Evolutionary conservation across 2,797 vertebrate species (phyloP), one percentile per base, ranked within the genome.

Genomic region (Anas bahamensis): DNA sequence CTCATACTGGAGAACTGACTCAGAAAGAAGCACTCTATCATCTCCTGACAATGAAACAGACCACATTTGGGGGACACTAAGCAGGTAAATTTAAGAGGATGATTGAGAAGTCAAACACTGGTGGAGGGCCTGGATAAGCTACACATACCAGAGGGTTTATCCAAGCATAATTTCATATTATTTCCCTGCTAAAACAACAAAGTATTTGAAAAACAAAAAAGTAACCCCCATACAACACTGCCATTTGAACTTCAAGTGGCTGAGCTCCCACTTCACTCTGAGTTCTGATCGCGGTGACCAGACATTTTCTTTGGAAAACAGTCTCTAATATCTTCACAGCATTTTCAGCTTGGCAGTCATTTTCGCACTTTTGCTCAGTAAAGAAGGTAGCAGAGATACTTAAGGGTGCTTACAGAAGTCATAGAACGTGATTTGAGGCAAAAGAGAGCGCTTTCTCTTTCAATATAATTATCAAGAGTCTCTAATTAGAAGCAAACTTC

Each of bases 311-410:
- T 53, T 64, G 48, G 39, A 39, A 66, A 48, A 66, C 6, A 41
- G 24, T 53, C 35, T 60, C n/a, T 2, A 13, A 42, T 71, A 76
- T 91, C 29, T 80, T 73, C 82, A 56, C 50, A 31, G 8, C 1
- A 1, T 65, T 81, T 69, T 78, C 42, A 28, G 23, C 31, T 65
- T 81, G 66, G 41, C 72, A 89, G 55, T 66, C 50, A 75, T 83
- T 93, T 63, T 56, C 85, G 39, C 50, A 87, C 61, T 89, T 77
- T 5, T 86, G 56, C 52, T 92, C 63, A 39, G 14, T 70, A 48
- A 90, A 66, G 48, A 83, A 75, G 78, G 52, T 78, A 66, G 28
- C 86, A 92, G 63, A 95, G 65, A 78, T 24, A 24, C 61, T 95
- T 60, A 8, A 87, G 78, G 13, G 66, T 70, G 21, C 72, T 89